Conservation (phyloP, 1,140 invertebrate genomes). For the Drosophila mauritiana region DNA sequence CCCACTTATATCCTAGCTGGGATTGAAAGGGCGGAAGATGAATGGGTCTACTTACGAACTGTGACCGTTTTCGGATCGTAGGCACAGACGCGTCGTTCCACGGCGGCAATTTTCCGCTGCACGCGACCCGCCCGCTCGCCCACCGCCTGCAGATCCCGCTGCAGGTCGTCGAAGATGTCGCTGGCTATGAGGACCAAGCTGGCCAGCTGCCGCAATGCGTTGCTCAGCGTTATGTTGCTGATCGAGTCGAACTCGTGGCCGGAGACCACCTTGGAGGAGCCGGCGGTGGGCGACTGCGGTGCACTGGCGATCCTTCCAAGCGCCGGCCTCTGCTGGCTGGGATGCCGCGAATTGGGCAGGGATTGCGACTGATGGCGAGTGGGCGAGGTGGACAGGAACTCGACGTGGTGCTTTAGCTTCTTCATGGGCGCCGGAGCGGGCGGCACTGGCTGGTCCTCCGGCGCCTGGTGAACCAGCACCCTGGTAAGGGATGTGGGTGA, state of each 20-base stretch:
- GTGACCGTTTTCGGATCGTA: constrained; percentile 92
- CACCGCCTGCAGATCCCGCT: constrained; percentile 88
- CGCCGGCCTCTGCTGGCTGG: constrained; percentile 61
- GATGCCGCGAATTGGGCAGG: constrained; percentile 68
- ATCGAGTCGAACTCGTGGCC: constrained; percentile 91
- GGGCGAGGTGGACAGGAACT: constrained; percentile 71
- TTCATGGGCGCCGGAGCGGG: constrained; percentile 71
- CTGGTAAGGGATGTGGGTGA: constrained; percentile 43
- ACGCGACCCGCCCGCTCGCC: constrained; percentile 88
- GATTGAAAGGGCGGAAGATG: constrained; percentile 2
- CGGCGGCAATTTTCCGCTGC: constrained; percentile 87
- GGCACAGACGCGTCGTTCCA: constrained; percentile 87
- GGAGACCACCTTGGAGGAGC: constrained; percentile 68
- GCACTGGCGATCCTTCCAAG: constrained; percentile 51
- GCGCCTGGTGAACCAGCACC: constrained; percentile 53
- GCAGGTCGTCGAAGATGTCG: constrained; percentile 91
- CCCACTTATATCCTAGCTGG: constrained; percentile 6
- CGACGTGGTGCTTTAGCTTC: constrained; percentile 79
- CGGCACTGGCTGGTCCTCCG: constrained; percentile 53
- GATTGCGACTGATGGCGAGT: constrained; percentile 61
- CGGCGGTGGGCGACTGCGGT: constrained; percentile 68
- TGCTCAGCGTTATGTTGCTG: constrained; percentile 91
- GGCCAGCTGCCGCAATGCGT: constrained; percentile 90
- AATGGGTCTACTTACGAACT: constrained; percentile 90
- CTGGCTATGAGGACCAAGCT: constrained; percentile 91